A percentile compares a stretch with the other conserved stretches of the same genome.
Evolutionary conservation across 2,113 vertebrate species (phyloP).

Genomic region (Anas platyrhynchos): DNA sequence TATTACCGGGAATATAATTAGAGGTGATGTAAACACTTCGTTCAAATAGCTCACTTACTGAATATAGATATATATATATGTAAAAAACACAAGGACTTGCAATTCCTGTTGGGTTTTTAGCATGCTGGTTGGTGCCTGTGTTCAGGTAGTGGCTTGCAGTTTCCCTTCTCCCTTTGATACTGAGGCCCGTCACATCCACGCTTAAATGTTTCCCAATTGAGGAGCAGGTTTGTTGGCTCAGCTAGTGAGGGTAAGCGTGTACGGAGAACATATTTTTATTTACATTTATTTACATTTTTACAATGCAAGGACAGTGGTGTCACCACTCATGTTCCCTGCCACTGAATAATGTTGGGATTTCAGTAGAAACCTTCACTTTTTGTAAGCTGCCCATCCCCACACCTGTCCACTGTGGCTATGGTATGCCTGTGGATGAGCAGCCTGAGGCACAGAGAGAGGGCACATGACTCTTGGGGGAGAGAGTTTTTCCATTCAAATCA

Average conservation of each 20-base stretch:
- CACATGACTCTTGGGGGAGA: neutral
- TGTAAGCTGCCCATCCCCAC: neutral
- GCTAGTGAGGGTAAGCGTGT: rapidly evolving
- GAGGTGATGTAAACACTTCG: neutral
- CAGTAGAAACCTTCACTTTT: neutral
- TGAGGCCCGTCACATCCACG: rapidly evolving
- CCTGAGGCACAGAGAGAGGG: neutral
- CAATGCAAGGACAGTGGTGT: rapidly evolving
- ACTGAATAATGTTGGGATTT: rapidly evolving
- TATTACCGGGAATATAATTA: constrained; percentile 10
- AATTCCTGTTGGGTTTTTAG: neutral
- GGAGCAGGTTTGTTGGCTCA: neutral
- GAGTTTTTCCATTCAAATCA: rapidly evolving
- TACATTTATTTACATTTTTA: too few species aligned
- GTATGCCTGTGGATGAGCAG: neutral
- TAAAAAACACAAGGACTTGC: neutral
- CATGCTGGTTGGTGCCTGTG: neutral
- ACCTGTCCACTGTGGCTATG: rapidly evolving
- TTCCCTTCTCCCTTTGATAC: neutral
- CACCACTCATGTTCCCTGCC: rapidly evolving
- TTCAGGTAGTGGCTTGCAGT: neutral
- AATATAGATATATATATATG: neutral
- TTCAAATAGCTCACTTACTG: neutral
- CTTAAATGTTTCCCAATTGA: neutral
- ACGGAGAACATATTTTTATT: neutral